These are phyloP conservation scores for Distichodus sexfasciatus DNA, from an alignment of 2,797 vertebrate genomes.

Conservation along the genomic window DNA sequence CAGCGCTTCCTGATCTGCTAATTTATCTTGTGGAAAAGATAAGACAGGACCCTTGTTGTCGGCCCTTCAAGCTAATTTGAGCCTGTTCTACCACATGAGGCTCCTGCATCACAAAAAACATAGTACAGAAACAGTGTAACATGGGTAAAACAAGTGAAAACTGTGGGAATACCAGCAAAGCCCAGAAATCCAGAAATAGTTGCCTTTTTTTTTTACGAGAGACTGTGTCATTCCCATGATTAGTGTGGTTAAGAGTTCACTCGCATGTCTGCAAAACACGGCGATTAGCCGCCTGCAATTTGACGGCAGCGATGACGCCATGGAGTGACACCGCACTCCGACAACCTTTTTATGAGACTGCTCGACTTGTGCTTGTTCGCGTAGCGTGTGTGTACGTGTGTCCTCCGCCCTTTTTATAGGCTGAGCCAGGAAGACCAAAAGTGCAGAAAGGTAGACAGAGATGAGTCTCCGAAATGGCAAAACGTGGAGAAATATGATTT, in stretches of 20 bases:
- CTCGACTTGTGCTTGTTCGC: conserved; percentile 46
- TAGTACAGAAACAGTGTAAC: too few relatives aligned
- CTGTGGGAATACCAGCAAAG: too few relatives aligned
- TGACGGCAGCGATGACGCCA: conserved; percentile 54
- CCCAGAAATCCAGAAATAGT: conserved; percentile 68
- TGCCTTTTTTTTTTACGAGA: conserved; percentile 68
- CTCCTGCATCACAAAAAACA: too few relatives aligned
- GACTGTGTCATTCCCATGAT: conserved; percentile 71
- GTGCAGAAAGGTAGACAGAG: not conserved
- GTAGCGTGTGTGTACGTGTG: conserved; percentile 59
- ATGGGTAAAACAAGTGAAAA: too few relatives aligned
- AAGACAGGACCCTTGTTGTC: too few relatives aligned
- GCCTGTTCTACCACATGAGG: too few relatives aligned
- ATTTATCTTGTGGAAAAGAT: too few relatives aligned
- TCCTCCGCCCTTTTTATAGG: conserved; percentile 52
- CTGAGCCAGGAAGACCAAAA: conserved; percentile 31
- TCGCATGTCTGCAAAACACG: conserved; percentile 70
- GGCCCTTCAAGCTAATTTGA: too few relatives aligned
- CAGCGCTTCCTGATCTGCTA: too few relatives aligned
- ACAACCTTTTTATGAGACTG: conserved; percentile 60
- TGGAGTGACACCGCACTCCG: conserved; percentile 19
- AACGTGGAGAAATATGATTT: conserved; percentile 60
- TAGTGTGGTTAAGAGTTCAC: conserved; percentile 68
- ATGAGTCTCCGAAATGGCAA: conserved; percentile 21
- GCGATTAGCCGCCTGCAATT: conserved; percentile 70